Conservation (phyloP, 2,113 vertebrate genomes). For the Mandrillus leucophaeus region DNA sequence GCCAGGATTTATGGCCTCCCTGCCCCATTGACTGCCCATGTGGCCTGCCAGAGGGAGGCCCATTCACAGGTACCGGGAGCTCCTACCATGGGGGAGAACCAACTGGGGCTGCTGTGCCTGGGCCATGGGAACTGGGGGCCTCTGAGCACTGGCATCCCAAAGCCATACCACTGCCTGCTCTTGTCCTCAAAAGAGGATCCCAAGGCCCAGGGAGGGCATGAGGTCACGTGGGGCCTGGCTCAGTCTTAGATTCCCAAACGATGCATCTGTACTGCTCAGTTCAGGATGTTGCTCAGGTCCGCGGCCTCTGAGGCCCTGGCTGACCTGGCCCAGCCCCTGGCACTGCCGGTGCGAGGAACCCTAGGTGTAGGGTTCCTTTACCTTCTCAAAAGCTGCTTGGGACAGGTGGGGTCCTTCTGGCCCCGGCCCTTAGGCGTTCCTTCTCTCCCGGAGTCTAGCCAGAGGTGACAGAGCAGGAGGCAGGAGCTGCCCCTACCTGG, state of each 20-base stretch:
- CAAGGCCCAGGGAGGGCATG: neutral
- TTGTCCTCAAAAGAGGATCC: neutral
- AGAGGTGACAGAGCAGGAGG: neutral
- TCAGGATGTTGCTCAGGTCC: neutral
- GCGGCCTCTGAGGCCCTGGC: neutral
- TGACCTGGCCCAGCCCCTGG: neutral
- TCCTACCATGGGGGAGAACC: neutral
- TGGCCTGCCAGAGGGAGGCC: neutral
- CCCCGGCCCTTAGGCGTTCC: neutral
- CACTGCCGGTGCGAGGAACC: too few relatives aligned
- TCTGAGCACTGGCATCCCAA: neutral
- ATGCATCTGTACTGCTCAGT: neutral
- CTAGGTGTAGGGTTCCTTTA: too few relatives aligned
- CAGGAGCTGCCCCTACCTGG: neutral
- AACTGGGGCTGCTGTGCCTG: neutral
- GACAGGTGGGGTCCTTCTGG: neutral
- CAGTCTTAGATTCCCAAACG: neutral
- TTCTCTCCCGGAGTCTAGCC: neutral
- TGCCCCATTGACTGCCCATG: conserved; percentile 70
- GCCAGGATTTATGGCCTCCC: conserved; percentile 75
- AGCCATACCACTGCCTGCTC: neutral
- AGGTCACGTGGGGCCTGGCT: neutral
- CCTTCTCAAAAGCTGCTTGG: neutral
- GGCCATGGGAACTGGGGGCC: neutral
- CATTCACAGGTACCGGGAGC: neutral